phyloP scores from a whole-genome alignment of 2,797 vertebrate genomes.

The Periparus ater region DNA sequence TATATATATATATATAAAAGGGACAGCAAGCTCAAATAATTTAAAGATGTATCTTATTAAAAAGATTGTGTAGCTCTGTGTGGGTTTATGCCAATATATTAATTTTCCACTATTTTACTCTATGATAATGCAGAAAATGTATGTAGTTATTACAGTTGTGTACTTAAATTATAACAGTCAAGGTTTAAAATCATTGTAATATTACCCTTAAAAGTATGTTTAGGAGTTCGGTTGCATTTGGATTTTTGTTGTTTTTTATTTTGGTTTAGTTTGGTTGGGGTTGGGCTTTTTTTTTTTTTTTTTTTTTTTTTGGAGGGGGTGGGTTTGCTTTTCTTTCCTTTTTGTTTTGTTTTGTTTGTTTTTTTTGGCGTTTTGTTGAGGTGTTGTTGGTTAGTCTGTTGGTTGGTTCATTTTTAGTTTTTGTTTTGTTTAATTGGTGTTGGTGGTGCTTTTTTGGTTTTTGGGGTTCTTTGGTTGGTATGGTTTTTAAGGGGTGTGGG shows the following conservation, averaged over 20 bases:
- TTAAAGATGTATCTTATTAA: background rate
- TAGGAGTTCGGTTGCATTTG: background rate
- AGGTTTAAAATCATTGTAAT: background rate
- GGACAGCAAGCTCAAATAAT: background rate
- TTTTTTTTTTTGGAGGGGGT: too few relatives aligned
- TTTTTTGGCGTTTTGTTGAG: background rate
- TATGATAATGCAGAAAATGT: background rate
- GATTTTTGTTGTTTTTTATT: background rate
- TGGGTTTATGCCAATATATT: background rate
- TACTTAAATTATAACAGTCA: background rate
- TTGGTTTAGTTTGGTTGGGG: background rate
- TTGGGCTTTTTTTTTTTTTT: background rate
- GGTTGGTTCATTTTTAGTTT: background rate
- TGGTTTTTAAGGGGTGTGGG: rapidly evolving
- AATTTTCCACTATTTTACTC: background rate
- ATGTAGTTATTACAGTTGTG: background rate
- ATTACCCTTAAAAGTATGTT: background rate
- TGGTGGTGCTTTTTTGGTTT: rapidly evolving
- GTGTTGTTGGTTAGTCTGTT: rapidly evolving
- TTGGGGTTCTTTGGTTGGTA: background rate
- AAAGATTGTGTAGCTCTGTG: background rate
- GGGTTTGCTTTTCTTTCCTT: rapidly evolving
- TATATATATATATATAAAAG: background rate
- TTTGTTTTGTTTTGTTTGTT: background rate
- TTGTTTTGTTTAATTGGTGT: background rate